Evolutionary conservation across 2,888 invertebrate species (phyloP).

Genomic region (Ochropleura leucogaster): DNA sequence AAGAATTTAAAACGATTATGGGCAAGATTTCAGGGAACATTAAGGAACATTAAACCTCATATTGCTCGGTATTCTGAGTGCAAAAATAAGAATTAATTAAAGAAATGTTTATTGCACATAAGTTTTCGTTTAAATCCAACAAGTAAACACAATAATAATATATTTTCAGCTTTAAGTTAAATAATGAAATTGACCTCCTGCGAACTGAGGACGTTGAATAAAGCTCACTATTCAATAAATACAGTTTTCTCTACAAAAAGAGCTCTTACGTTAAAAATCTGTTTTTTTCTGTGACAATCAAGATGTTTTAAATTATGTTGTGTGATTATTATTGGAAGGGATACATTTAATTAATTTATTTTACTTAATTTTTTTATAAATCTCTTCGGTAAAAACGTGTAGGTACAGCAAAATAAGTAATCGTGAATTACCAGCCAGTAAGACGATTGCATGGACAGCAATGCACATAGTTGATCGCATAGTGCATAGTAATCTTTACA

Average conservation of each 20-base stretch:
- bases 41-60: no score
- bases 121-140: conserved; percentile 42
- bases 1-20: not conserved
- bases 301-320: no score
- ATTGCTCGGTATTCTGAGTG: not conserved
- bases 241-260: not conserved
- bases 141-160: conserved; percentile 48
- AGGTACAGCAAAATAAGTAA: not conserved
- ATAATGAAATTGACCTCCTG: conserved; percentile 55
- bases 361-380: no score
- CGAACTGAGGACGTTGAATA: conserved; percentile 38
- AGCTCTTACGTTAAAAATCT: not conserved
- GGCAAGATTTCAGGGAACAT: not conserved
- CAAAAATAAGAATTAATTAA: conserved; percentile 13
- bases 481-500: conserved; percentile 25
- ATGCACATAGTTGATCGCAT: not conserved
- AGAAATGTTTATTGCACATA: conserved; percentile 37
- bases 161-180: conserved; percentile 48
- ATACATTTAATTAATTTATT: no score
- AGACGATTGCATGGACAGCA: not conserved
- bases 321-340: no score
- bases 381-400: no score
- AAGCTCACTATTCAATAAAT: conserved; percentile 29
- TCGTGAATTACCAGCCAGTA: no score
- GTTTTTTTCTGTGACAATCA: no score